Evolutionary conservation across 2,797 vertebrate genomes (phyloP).

Genomic region (Nasua narica): DNA sequence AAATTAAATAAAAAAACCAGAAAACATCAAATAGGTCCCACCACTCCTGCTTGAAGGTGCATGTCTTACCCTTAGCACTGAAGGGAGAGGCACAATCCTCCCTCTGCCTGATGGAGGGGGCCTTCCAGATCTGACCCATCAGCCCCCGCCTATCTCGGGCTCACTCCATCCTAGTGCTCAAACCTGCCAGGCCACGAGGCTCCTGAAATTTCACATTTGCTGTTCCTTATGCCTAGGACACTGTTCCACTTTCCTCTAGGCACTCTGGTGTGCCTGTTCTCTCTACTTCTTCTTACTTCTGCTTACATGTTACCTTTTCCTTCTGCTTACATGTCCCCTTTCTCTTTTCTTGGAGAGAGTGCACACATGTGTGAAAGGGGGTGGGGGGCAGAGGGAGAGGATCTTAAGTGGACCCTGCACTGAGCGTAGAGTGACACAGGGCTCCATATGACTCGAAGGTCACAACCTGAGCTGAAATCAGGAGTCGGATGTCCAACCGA

Average conservation of each 20-base stretch:
- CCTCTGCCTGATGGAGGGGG: not conserved
- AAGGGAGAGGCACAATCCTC: not conserved
- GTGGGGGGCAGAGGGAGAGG: not conserved
- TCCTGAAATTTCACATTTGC: not conserved
- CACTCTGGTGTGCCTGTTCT: not conserved
- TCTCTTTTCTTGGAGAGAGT: not conserved
- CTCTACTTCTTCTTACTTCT: too few species aligned
- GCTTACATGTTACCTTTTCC: too few species aligned
- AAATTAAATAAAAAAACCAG: too few species aligned
- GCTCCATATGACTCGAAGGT: not conserved
- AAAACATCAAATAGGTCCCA: not conserved
- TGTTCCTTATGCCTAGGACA: not conserved
- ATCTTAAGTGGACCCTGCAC: not conserved
- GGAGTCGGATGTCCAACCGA: not conserved
- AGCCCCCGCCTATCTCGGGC: not conserved
- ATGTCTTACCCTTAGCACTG: not conserved
- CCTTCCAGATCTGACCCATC: rapidly evolving
- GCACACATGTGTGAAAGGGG: not conserved
- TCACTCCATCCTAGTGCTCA: too few species aligned
- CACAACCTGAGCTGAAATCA: not conserved
- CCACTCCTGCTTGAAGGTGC: not conserved
- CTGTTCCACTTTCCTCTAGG: not conserved
- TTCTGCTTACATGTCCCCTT: too few species aligned
- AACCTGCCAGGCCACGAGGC: not conserved
- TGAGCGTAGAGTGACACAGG: not conserved